Base-by-base conservation (phyloP, 35 echinoderm and acorn worm genomes). In the Lytechinus pictus region DNA sequence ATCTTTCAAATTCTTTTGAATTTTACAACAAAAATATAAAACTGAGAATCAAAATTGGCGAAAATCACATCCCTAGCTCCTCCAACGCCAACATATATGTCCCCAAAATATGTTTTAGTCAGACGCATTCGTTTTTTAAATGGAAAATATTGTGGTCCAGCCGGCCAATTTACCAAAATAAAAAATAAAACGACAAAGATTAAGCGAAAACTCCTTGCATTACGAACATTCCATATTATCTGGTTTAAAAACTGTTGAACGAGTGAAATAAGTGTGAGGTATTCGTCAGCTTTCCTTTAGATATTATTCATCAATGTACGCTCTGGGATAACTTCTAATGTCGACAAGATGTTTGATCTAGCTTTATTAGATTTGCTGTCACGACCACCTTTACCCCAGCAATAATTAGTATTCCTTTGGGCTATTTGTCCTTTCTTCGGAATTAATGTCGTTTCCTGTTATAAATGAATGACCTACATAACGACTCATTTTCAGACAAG, bases 361-460 rank as follows among this genome's bases (percentile, higher is more conserved):
- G 16, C 8, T 79, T 79, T 79, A 79, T 79, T 79, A 24, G 66
- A 79, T 79, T 79, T 27, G 66, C 66, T 79, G 66, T 79, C 66
- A 79, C 19, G 19, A 24, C 1, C 14, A 71, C 33, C 61, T 21
- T 79, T 79, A 79, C 19, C 14, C 66, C 5, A 24, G 66, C 66
- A 8, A 24, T 79, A 79, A 79, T 79, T 14, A 79, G 16, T 79
- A 79, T 79, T 79, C 19, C 66, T 79, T n/a, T 1, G 16, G 66
- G 66, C 66, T 79, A 79, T 79, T 79, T 44, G n/a, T 44, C 33
- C 2, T 79, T 79, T n/a, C 66, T 79, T 24, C 66, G 19, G 66
- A 79, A 79, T 79, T 19, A 79, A 79, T 79, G 16, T 79, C 66
- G 66, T 79, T n/a, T 79, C 66, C 66, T 79, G 66, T 79, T n/a